phyloP scores from a whole-genome alignment of 2,797 vertebrate species.

The Betta splendens region DNA sequence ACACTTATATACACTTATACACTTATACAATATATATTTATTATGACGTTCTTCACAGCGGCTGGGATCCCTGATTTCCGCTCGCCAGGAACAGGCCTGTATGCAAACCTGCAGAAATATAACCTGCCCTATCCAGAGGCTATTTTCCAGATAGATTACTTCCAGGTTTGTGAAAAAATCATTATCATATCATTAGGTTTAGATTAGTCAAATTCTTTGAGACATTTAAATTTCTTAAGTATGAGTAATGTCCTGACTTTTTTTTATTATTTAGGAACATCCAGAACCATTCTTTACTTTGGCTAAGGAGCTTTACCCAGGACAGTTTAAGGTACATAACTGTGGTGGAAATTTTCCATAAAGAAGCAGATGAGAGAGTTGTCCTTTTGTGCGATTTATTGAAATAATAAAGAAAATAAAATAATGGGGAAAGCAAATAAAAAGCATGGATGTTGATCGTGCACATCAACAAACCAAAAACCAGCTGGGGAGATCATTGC shows the following conservation, averaged over 20 bases:
- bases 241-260: neutral
- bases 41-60: conserved; percentile 77
- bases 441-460: too few relatives aligned
- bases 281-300: conserved; percentile 93
- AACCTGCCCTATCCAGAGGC: conserved; percentile 90
- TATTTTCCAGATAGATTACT: conserved; percentile 93
- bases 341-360: too few relatives aligned
- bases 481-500: too few relatives aligned
- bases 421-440: too few relatives aligned
- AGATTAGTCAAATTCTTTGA: neutral
- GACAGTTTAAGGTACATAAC: conserved; percentile 94
- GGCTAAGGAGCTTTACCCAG: conserved; percentile 91
- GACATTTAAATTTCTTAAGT: neutral
- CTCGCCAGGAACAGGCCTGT: conserved; percentile 89
- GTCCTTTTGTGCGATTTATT: too few relatives aligned
- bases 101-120: conserved; percentile 91
- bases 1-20: too few relatives aligned
- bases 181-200: neutral
- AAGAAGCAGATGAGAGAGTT: too few relatives aligned
- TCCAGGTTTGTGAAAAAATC: conserved; percentile 82
- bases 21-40: too few relatives aligned
- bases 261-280: conserved; percentile 81
- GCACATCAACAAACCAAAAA: too few relatives aligned
- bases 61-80: conserved; percentile 95
- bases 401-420: too few relatives aligned